These are phyloP conservation scores for Drosophila sp. DNA, from an alignment of 1,140 invertebrate species.

Conservation along the genomic window DNA sequence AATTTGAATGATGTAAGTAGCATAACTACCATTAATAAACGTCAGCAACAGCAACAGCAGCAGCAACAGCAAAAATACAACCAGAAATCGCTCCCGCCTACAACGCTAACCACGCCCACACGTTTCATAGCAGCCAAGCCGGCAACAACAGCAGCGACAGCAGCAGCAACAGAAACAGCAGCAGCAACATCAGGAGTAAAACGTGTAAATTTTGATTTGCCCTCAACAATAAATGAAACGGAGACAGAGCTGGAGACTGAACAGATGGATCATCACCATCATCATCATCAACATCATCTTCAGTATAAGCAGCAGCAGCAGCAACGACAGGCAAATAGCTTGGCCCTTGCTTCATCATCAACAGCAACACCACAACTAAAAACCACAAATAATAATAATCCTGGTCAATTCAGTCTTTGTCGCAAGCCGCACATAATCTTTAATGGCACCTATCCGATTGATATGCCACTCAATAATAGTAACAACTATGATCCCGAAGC, in stretches of 20 bases:
- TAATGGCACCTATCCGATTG: conserved; percentile 92
- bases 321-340: conserved; percentile 3
- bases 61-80: conserved; percentile 46
- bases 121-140: conserved; percentile 69
- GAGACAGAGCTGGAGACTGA: conserved; percentile 57
- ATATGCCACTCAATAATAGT: conserved; percentile 85
- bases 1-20: conserved; percentile 81
- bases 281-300: conserved; percentile 7
- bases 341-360: conserved; percentile 27
- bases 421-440: conserved; percentile 85
- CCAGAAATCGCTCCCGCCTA: conserved; percentile 40
- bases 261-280: conserved; percentile 10
- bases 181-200: conserved; percentile 37
- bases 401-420: neutral
- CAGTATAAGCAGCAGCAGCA: conserved; percentile 1
- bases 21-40: conserved; percentile 67
- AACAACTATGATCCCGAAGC: conserved; percentile 71
- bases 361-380: neutral
- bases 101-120: conserved; percentile 71
- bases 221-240: conserved; percentile 59
- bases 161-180: conserved; percentile 13
- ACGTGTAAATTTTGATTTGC: conserved; percentile 74
- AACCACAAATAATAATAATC: neutral
- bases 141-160: conserved; percentile 42
- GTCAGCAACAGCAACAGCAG: conserved; percentile 59